Evolutionary conservation across 1,140 invertebrate species (phyloP).

Genomic region (Drosophila suzukii): DNA sequence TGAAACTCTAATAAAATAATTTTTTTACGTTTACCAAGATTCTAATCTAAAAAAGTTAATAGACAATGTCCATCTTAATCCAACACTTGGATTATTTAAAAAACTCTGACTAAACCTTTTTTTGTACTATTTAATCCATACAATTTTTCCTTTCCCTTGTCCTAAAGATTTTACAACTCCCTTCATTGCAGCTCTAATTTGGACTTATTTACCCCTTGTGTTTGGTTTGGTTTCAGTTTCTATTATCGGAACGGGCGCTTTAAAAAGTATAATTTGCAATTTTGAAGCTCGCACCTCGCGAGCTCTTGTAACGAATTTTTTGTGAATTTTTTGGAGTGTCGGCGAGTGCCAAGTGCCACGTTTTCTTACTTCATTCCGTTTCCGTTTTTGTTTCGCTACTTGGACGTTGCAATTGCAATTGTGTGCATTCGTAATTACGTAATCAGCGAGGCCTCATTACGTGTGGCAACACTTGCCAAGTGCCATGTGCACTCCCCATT

Average conservation of each 20-base stretch:
- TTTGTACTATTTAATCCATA: too few relatives aligned
- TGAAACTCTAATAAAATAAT: too few relatives aligned
- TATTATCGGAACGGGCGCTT: neutral
- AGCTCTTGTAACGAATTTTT: constrained; percentile 25
- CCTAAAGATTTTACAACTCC: neutral
- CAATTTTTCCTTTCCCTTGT: neutral
- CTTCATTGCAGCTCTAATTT: constrained; percentile 25
- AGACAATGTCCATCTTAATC: too few relatives aligned
- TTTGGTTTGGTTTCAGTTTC: neutral
- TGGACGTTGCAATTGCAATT: constrained; percentile 49
- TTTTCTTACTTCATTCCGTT: constrained; percentile 74
- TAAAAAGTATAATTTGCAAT: constrained; percentile 32
- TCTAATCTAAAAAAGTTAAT: too few relatives aligned
- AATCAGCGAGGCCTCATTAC: constrained; percentile 74
- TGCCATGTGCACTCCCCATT: constrained; percentile 24
- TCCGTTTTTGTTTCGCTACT: constrained; percentile 34
- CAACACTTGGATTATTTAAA: too few relatives aligned
- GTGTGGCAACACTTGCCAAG: constrained; percentile 65
- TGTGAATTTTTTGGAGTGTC: constrained; percentile 60
- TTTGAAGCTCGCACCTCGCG: constrained; percentile 24
- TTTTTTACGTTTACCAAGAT: too few relatives aligned
- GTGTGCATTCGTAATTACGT: constrained; percentile 73
- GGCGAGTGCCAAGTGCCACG: constrained; percentile 76
- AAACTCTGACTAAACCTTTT: too few relatives aligned
- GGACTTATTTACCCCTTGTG: constrained; percentile 7